Evolutionary conservation across 1,140 invertebrate species (phyloP).

Genomic region (Calephelis virginiensis): DNA sequence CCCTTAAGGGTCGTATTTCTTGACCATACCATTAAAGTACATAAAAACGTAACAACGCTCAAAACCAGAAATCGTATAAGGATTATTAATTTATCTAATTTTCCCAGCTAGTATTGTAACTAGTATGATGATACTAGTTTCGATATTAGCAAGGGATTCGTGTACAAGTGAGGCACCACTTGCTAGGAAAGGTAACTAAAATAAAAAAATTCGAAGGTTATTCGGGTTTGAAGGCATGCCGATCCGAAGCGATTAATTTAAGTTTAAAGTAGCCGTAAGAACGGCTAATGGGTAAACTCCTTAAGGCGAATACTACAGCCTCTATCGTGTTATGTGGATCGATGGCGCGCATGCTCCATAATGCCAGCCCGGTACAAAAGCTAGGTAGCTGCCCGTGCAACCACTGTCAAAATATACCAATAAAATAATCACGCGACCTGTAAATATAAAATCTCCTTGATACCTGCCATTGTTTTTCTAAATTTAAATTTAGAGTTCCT

Average conservation of each 20-base stretch:
- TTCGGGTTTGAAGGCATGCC: neutral
- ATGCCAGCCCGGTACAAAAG: slow-evolving; percentile 53
- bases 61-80: too few species aligned
- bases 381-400: slow-evolving; percentile 47
- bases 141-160: too few species aligned
- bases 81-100: too few species aligned
- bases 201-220: too few species aligned
- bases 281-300: slow-evolving; percentile 9
- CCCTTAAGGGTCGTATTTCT: too few species aligned
- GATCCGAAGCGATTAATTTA: neutral
- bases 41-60: too few species aligned
- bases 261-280: neutral
- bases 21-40: too few species aligned
- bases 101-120: too few species aligned
- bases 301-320: slow-evolving; percentile 48
- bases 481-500: neutral
- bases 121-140: too few species aligned
- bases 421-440: slow-evolving; percentile 23
- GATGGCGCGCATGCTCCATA: slow-evolving; percentile 58
- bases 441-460: slow-evolving; percentile 12
- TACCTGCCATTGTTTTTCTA: neutral
- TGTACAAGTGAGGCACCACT: too few species aligned
- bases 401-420: slow-evolving; percentile 60
- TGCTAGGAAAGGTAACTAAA: too few species aligned
- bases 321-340: slow-evolving; percentile 42